Evolutionary conservation across 2,113 vertebrate species (phyloP).

Genomic region (Oostethus manadensis): DNA sequence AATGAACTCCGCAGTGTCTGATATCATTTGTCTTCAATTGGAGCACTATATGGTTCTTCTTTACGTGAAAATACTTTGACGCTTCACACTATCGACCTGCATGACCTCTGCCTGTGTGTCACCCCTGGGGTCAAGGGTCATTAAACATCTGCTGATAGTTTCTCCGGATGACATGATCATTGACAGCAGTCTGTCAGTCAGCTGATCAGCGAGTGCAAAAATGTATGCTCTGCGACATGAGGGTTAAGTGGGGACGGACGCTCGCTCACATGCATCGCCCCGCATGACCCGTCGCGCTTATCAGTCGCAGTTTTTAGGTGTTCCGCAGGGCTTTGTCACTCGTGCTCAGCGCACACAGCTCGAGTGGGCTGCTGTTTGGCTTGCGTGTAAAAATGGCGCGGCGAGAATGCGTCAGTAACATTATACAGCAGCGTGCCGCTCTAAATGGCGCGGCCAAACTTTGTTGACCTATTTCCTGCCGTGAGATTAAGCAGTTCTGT

Average conservation of each 20-base stretch:
- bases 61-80: no score
- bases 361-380: background rate
- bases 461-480: background rate
- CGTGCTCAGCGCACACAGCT: background rate
- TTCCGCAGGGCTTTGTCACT: background rate
- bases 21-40: no score
- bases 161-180: background rate
- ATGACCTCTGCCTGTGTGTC: no score
- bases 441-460: background rate
- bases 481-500: background rate
- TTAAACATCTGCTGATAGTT: no score
- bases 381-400: slow-evolving; percentile 40
- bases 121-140: no score
- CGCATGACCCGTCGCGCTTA: slow-evolving; percentile 14
- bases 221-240: background rate
- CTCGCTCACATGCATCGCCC: slow-evolving; percentile 17
- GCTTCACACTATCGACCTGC: no score
- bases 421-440: slow-evolving; percentile 11
- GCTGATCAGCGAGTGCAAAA: background rate
- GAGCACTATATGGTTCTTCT: no score
- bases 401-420: slow-evolving; percentile 49
- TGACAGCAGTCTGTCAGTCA: background rate
- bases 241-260: slow-evolving; percentile 5
- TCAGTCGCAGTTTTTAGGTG: slow-evolving; percentile 1
- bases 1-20: no score